phyloP scores from a whole-genome alignment of 2,797 vertebrate species.

The Dryobates pubescens region DNA sequence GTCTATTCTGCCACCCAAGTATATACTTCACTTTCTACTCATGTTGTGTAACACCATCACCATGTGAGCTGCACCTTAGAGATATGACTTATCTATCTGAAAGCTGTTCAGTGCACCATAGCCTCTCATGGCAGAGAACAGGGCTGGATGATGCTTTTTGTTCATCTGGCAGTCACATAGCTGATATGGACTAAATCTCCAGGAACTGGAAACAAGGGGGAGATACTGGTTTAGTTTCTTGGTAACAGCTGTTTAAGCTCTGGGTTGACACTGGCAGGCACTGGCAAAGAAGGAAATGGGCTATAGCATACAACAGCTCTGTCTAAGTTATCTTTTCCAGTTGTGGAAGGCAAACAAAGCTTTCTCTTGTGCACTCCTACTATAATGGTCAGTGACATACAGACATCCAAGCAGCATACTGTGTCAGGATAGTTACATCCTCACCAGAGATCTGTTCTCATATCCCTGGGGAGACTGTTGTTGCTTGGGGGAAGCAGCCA shows the following conservation, averaged over 20 bases:
- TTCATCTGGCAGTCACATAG: neutral
- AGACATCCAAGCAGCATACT: neutral
- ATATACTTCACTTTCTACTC: neutral
- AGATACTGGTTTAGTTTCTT: neutral
- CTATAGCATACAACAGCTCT: neutral
- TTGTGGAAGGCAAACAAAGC: neutral
- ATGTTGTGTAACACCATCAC: neutral
- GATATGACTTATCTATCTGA: neutral
- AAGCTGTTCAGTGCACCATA: neutral
- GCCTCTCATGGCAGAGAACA: neutral
- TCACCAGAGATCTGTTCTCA: neutral
- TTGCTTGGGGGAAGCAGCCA: neutral
- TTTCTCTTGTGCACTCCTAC: neutral
- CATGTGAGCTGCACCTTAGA: neutral
- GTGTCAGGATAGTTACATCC: neutral
- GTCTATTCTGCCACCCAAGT: neutral
- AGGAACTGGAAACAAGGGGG: neutral
- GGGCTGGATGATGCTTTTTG: neutral
- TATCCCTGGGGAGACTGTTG: neutral
- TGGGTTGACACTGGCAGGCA: neutral
- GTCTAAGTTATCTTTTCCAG: neutral
- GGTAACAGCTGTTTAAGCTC: neutral
- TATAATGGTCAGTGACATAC: neutral
- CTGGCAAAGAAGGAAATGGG: neutral
- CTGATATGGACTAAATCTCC: neutral